Base-by-base conservation (phyloP, 2,888 invertebrate species). In the Torymus texanus region DNA sequence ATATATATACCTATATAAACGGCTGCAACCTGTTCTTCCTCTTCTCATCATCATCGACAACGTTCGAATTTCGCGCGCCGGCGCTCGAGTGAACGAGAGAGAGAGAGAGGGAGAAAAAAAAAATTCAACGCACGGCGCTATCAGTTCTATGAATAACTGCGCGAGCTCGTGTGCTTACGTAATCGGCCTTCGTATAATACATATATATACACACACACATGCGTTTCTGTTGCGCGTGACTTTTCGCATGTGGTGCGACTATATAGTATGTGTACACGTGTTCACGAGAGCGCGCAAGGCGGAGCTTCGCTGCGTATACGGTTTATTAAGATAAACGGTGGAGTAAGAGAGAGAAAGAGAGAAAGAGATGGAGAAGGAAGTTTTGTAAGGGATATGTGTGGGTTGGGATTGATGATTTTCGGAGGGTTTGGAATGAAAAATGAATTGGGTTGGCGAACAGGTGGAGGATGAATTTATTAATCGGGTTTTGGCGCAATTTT, bases 61-160 rank as follows among this genome's bases (percentile, higher is more conserved):
- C 13, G 24, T 58, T 65, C 74, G 58, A n/a, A 74, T 12, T 74
- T 66, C 50, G 66, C 65, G 70, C 63, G 56, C 21, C 11, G 56
- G 67, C 66, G 59, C 5, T 21, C 1, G 14, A 13, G 16, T n/a
- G 56, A 10, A 14, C 11, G 11, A 56, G 51, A 56, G 29, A 0
- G 29, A 4, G 29, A 41, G 41, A 41, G 8, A 77, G 50, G 5
- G 41, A 55, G 75, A 62, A 61, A 66, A 55, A 55, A n/a, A 65
- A 2, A 63, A 14, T 8, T 8, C 5, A 8, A n/a, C n/a, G n/a
- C 56, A 41, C 59, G 55, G 11, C 58, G 53, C 70, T 74, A 74
- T 79, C 78, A 65, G 59, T 63, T 70, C 74, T 74, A 74, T 74
- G 68, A 74, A 79, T 74, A 79, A 5, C 74, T 59, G 41, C 73